phyloP scores from a whole-genome alignment of 1,140 invertebrate species.

The Adoxophyes honmai region DNA sequence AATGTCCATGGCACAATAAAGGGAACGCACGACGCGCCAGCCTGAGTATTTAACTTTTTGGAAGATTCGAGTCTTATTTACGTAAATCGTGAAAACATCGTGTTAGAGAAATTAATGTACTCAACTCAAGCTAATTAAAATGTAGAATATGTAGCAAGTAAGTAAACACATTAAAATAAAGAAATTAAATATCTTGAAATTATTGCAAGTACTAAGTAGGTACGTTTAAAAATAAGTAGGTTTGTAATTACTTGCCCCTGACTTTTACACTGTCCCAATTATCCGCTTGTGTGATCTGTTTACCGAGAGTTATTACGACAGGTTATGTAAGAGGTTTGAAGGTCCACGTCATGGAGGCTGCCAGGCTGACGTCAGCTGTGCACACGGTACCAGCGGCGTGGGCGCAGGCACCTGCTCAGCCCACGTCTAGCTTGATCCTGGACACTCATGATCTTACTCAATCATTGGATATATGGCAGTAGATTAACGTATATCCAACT shows the following conservation, averaged over 20 bases:
- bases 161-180: too few relatives aligned
- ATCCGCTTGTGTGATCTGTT: background rate
- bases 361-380: slow-evolving; percentile 54
- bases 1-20: too few relatives aligned
- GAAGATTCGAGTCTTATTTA: too few relatives aligned
- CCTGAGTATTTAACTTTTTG: too few relatives aligned
- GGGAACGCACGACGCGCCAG: too few relatives aligned
- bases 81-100: too few relatives aligned
- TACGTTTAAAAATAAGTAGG: too few relatives aligned
- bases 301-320: slow-evolving; percentile 3
- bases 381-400: slow-evolving; percentile 60
- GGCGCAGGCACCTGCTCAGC: slow-evolving; percentile 50
- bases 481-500: slow-evolving; percentile 1
- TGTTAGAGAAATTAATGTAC: too few relatives aligned
- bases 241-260: slow-evolving; percentile 3
- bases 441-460: slow-evolving; percentile 13
- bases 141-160: too few relatives aligned
- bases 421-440: slow-evolving; percentile 26
- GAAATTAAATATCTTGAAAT: too few relatives aligned
- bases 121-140: too few relatives aligned
- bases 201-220: too few relatives aligned
- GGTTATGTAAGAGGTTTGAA: slow-evolving; percentile 18
- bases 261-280: slow-evolving; percentile 7
- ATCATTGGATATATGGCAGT: background rate
- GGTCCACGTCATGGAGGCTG: slow-evolving; percentile 46